These are phyloP conservation scores for Pardalotus punctatus DNA, from an alignment of 2,113 vertebrate genomes.

Conservation along the genomic window DNA sequence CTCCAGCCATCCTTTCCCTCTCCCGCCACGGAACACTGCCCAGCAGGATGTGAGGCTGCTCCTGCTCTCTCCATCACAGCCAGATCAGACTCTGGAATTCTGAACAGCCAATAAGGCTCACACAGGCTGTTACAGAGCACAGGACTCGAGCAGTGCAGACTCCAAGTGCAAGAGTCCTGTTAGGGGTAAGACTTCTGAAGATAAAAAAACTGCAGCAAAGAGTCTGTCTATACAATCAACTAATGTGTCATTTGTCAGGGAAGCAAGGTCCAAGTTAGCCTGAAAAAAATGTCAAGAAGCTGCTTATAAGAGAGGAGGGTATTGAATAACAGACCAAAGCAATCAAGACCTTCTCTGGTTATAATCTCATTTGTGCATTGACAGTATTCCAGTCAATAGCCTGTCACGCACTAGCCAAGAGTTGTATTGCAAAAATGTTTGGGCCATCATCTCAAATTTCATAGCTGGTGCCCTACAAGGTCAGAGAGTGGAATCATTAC, in stretches of 20 bases:
- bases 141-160: neutral
- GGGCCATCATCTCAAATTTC: slow-evolving; percentile 19
- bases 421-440: slow-evolving; percentile 25
- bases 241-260: neutral
- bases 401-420: slow-evolving; percentile 6
- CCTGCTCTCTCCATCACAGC: neutral
- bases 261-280: neutral
- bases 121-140: neutral
- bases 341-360: slow-evolving; percentile 23
- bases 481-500: slow-evolving; percentile 16
- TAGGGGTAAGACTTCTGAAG: neutral
- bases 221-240: neutral
- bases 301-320: neutral
- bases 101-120: neutral
- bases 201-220: neutral
- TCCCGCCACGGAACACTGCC: neutral
- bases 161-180: neutral
- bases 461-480: slow-evolving; percentile 36
- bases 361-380: slow-evolving; percentile 55
- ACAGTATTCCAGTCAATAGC: slow-evolving; percentile 54
- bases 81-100: neutral
- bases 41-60: neutral
- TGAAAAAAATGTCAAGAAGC: neutral
- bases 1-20: neutral
- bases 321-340: slow-evolving; percentile 53